phyloP scores from a whole-genome alignment of 2,888 invertebrate genomes.

The Allolobophora icterica region DNA sequence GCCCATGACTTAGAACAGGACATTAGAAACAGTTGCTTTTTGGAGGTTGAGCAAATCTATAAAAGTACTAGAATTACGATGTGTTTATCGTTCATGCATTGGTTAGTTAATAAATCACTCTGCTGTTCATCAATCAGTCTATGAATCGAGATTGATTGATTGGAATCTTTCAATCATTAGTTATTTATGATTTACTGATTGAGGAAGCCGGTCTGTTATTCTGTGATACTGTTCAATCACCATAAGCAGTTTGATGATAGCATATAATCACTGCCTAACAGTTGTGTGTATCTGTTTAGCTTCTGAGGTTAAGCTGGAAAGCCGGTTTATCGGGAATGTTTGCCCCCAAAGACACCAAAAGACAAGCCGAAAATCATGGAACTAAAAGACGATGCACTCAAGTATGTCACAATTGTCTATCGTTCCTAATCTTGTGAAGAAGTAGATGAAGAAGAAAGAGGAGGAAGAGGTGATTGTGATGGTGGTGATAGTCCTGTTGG shows the following conservation, averaged over 20 bases:
- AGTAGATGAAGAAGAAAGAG: no score
- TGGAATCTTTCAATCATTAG: neutral
- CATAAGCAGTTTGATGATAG: neutral
- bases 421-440: no score
- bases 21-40: no score
- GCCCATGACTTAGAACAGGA: no score
- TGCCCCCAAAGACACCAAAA: conserved; percentile 46
- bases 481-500: no score
- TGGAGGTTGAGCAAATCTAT: no score
- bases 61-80: no score
- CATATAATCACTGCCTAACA: neutral
- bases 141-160: neutral
- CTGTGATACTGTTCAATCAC: neutral
- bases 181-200: neutral
- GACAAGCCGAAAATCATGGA: conserved; percentile 48
- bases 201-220: no score
- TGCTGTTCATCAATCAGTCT: neutral
- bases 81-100: no score
- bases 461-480: no score
- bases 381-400: conserved; percentile 73
- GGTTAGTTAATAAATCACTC: neutral
- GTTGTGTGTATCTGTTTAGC: conserved; percentile 3
- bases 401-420: conserved; percentile 27
- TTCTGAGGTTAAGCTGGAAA: conserved; percentile 28
- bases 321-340: conserved; percentile 39